Evolutionary conservation across 2,113 vertebrate genomes (phyloP).

Genomic region (Sapayoa aenigma): DNA sequence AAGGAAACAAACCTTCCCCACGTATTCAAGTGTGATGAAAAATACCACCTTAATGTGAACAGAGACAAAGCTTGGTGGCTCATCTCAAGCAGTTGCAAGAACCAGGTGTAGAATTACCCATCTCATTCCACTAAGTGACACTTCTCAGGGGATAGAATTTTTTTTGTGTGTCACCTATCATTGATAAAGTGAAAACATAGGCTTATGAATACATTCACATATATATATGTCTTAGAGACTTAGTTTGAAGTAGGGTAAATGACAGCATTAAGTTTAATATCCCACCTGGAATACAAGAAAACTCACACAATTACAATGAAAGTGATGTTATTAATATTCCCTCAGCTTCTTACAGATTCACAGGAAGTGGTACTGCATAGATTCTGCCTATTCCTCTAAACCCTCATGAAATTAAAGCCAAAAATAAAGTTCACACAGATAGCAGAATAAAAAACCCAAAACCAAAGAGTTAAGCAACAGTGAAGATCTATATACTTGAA

Average conservation of each 20-base stretch:
- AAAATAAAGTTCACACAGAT: not conserved
- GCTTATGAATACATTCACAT: not conserved
- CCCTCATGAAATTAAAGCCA: not conserved
- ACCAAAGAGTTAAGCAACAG: not conserved
- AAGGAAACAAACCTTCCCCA: not conserved
- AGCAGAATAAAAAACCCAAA: not conserved
- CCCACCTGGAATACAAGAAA: not conserved
- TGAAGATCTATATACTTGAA: not conserved
- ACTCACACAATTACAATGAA: not conserved
- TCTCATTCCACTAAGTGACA: not conserved
- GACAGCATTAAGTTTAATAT: not conserved
- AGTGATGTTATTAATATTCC: not conserved
- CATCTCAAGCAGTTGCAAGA: not conserved
- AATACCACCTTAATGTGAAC: not conserved
- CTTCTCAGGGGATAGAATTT: not conserved
- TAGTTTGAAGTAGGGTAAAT: not conserved
- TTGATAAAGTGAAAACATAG: not conserved
- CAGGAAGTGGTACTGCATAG: not conserved
- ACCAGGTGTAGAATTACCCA: too few relatives aligned
- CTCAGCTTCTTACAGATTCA: not conserved
- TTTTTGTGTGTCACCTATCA: not conserved
- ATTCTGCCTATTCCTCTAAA: not conserved
- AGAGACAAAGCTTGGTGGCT: not conserved
- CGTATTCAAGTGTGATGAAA: rapidly evolving
- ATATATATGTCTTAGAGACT: not conserved